Evolutionary conservation across 2,797 vertebrate genomes (phyloP).

Genomic region (Sphenopsis melanotis): DNA sequence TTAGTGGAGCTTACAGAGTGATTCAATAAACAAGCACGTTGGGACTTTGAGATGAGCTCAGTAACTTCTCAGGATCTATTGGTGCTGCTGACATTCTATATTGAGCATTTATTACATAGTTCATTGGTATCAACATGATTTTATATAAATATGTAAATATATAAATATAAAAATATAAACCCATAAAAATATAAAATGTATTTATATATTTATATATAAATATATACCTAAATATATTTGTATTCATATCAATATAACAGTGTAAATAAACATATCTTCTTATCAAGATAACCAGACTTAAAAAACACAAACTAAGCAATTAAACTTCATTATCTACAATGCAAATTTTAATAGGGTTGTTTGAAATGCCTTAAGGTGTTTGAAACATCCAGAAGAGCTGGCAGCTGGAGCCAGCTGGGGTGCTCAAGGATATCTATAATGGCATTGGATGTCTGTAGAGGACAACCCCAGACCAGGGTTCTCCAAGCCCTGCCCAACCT

Average conservation of each 20-base stretch:
- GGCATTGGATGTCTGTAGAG: neutral
- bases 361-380: neutral
- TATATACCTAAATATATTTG: rapidly evolving
- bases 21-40: neutral
- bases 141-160: neutral
- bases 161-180: neutral
- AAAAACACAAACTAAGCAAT: neutral
- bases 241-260: too few relatives aligned
- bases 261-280: neutral
- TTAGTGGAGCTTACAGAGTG: neutral
- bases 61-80: neutral
- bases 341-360: rapidly evolving
- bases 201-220: too few relatives aligned
- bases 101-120: neutral
- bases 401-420: neutral
- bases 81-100: neutral
- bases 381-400: neutral
- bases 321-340: neutral
- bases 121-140: neutral
- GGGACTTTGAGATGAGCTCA: neutral
- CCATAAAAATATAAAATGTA: neutral
- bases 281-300: neutral
- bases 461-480: rapidly evolving
- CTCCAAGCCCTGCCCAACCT: rapidly evolving
- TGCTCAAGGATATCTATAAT: neutral